A percentile compares a stretch with the other conserved stretches of the same genome.
Conservation (phyloP, 2,113 vertebrate species). For the Tinamus guttatus region DNA sequence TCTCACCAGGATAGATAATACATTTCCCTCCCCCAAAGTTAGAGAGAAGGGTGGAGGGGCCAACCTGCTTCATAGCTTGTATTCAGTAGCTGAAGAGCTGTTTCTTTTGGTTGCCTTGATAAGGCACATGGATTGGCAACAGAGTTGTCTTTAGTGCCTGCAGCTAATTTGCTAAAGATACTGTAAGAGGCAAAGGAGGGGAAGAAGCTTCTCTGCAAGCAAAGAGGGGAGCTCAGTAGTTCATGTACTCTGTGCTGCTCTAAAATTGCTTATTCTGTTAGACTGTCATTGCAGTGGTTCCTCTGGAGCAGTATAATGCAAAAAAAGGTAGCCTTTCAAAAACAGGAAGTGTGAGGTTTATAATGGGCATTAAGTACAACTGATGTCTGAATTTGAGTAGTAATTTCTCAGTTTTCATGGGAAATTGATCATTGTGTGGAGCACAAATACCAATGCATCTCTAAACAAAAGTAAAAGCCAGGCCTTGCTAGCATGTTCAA, state of each 20-base stretch:
- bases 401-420: not conserved
- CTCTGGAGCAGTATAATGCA: not conserved
- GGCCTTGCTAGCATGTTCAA: not conserved
- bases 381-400: not conserved
- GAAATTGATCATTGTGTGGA: not conserved
- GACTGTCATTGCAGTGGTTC: not conserved
- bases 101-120: not conserved
- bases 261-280: not conserved
- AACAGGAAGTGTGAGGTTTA: not conserved
- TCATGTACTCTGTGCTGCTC: accelerated
- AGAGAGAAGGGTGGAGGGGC: not conserved
- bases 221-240: not conserved
- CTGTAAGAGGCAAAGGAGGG: not conserved
- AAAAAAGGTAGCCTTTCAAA: not conserved
- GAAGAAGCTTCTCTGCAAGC: not conserved
- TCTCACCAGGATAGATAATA: not conserved
- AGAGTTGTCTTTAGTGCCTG: not conserved
- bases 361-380: not conserved
- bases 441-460: not conserved
- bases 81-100: not conserved
- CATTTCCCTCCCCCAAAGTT: not conserved
- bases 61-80: not conserved
- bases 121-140: not conserved
- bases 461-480: not conserved
- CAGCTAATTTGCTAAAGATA: not conserved